Evolutionary conservation across 2,888 invertebrate genomes (phyloP).

Genomic region (Clusia tigrina): DNA sequence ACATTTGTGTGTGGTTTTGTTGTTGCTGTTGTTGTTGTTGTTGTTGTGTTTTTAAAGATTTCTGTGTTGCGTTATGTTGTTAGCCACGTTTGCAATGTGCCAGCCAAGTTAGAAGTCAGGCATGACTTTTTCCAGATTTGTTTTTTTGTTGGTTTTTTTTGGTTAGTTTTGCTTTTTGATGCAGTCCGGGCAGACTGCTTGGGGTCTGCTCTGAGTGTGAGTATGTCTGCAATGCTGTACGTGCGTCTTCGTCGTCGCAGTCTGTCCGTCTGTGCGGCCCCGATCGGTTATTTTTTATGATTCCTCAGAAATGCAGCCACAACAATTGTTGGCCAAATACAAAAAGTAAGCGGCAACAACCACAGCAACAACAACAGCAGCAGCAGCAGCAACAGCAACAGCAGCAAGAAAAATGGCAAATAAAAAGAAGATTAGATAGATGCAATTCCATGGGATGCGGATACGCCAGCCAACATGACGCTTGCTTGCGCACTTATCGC

Average conservation of each 20-base stretch:
- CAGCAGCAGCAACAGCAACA: constrained; percentile 23
- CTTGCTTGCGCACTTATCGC: neutral
- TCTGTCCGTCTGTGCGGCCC: neutral
- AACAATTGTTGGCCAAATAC: no score
- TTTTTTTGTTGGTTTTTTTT: neutral
- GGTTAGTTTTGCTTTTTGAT: no score
- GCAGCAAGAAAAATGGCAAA: constrained; percentile 17
- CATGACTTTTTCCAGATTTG: constrained; percentile 30
- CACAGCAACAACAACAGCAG: constrained; percentile 11
- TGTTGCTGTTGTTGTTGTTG: no score
- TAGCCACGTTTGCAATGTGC: constrained; percentile 27
- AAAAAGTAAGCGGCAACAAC: no score
- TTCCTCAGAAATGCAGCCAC: constrained; percentile 1
- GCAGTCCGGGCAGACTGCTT: constrained; percentile 60
- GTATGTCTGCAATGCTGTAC: constrained; percentile 34
- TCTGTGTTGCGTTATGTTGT: constrained; percentile 11
- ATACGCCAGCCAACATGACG: constrained; percentile 20
- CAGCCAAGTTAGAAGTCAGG: constrained; percentile 42
- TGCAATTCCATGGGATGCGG: constrained; percentile 39
- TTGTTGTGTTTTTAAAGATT: neutral
- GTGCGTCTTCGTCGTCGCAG: constrained; percentile 18
- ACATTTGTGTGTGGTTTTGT: constrained; percentile 28
- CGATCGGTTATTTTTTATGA: no score
- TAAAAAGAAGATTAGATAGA: neutral
- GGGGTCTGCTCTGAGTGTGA: constrained; percentile 53